These are phyloP conservation scores for Sebastes vulpes DNA, from an alignment of 2,797 vertebrate species.

Conservation along the genomic window DNA sequence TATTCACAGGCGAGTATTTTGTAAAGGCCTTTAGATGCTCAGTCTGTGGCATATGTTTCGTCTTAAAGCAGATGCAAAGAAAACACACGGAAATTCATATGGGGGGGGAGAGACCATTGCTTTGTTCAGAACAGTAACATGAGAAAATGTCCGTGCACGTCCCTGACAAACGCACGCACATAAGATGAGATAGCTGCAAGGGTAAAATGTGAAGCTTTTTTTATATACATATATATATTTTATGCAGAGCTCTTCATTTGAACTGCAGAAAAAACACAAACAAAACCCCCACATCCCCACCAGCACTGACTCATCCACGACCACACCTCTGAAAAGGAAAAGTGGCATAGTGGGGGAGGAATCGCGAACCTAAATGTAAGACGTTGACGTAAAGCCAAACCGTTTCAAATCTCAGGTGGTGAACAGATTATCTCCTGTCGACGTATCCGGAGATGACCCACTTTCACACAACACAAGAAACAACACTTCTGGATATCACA, in stretches of 20 bases:
- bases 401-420: slow-evolving; percentile 42
- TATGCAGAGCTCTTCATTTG: slow-evolving; percentile 4
- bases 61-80: too few relatives aligned
- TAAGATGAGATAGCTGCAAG: neutral
- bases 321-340: neutral
- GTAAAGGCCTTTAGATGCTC: too few relatives aligned
- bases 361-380: neutral
- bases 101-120: too few relatives aligned
- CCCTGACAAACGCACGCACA: neutral
- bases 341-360: neutral
- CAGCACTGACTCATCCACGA: neutral
- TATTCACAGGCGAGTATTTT: too few relatives aligned
- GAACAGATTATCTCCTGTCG: slow-evolving; percentile 33
- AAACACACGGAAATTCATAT: too few relatives aligned
- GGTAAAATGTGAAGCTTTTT: neutral
- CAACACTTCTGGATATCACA: neutral
- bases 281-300: neutral
- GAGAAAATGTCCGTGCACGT: too few relatives aligned
- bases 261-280: neutral
- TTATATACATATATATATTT: neutral
- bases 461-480: slow-evolving; percentile 14
- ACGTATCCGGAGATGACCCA: slow-evolving; percentile 47
- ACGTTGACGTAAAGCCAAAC: neutral
- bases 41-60: too few relatives aligned
- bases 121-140: too few relatives aligned